Conservation (phyloP, 2,888 invertebrate species). For the Parnassius apollo region DNA sequence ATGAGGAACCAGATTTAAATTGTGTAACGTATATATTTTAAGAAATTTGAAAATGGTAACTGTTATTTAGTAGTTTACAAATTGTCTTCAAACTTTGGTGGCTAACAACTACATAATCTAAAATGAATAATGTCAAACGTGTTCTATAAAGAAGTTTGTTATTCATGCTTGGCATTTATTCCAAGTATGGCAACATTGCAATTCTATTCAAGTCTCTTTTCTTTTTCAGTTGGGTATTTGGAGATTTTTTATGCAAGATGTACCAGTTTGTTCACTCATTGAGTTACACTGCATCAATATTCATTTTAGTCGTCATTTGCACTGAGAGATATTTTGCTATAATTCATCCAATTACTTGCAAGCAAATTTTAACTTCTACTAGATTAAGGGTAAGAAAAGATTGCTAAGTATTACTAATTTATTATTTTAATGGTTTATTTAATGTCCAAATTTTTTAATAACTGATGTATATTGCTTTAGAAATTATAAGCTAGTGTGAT, state of each 20-base stretch:
- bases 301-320: conserved; percentile 93
- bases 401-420: not conserved
- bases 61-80: too few species aligned
- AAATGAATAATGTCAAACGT: not conserved
- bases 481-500: too few species aligned
- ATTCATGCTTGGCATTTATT: not conserved
- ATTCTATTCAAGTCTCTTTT: conserved; percentile 24
- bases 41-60: too few species aligned
- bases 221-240: conserved; percentile 88
- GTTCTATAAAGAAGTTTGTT: not conserved
- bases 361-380: conserved; percentile 89
- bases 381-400: conserved; percentile 84
- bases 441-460: too few species aligned
- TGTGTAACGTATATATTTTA: too few species aligned
- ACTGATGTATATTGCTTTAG: too few species aligned
- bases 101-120: too few species aligned
- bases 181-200: not conserved
- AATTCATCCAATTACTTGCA: conserved; percentile 91
- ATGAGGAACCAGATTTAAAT: too few species aligned
- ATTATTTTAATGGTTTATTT: too few species aligned
- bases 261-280: conserved; percentile 94
- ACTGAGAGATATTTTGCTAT: conserved; percentile 93
- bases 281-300: conserved; percentile 94
- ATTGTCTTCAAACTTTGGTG: too few species aligned
- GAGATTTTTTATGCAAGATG: conserved; percentile 93